Evolutionary conservation across 1,140 invertebrate species (phyloP).

Genomic region (Telenomus remus): DNA sequence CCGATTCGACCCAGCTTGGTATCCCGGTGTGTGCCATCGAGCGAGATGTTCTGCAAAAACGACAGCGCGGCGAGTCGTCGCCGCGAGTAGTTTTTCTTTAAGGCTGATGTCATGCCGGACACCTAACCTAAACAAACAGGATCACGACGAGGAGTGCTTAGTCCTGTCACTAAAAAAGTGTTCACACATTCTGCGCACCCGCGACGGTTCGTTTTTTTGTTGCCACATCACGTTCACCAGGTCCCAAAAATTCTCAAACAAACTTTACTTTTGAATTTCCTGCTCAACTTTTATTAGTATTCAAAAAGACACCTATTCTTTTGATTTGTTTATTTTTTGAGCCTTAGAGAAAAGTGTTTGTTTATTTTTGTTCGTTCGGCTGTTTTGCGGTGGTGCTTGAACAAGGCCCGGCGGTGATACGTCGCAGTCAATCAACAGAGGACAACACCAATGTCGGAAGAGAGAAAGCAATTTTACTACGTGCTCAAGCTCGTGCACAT

Average conservation of each 20-base stretch:
- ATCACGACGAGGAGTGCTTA: constrained; percentile 45
- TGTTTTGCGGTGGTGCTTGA: not conserved
- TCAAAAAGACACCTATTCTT: not conserved
- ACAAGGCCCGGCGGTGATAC: constrained; percentile 16
- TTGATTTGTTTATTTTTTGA: too few relatives aligned
- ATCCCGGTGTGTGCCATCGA: constrained; percentile 92
- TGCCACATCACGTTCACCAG: constrained; percentile 22
- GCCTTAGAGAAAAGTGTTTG: too few relatives aligned
- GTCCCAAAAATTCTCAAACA: not conserved
- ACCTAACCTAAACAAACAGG: constrained; percentile 34
- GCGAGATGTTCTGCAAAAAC: constrained; percentile 95
- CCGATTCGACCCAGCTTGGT: constrained; percentile 81
- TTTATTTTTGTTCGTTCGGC: too few relatives aligned
- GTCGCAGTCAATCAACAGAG: constrained; percentile 5
- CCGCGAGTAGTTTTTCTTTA: constrained; percentile 79
- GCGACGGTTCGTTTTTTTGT: constrained; percentile 5
- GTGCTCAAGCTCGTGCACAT: constrained; percentile 12
- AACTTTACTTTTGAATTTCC: not conserved
- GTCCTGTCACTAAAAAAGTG: constrained; percentile 17
- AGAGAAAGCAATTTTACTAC: constrained; percentile 10
- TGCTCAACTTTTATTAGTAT: not conserved
- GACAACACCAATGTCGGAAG: not conserved
- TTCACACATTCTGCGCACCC: constrained; percentile 13
- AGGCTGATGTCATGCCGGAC: constrained; percentile 75
- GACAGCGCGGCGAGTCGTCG: constrained; percentile 89